Evolutionary conservation across 2,797 vertebrate genomes (phyloP).

Genomic region (Gallinago nigripennis): DNA sequence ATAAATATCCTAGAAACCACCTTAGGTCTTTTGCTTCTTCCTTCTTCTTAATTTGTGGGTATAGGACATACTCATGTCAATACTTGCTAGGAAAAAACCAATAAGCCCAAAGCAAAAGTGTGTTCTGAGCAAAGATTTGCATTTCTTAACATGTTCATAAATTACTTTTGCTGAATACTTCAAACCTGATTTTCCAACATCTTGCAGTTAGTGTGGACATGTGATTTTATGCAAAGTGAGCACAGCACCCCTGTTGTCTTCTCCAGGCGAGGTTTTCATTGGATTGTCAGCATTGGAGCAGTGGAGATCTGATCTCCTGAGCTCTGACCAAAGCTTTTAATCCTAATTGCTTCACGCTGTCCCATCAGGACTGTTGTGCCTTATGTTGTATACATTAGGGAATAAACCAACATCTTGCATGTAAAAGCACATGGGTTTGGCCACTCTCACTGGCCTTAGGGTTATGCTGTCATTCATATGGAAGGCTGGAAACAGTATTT

Average conservation of each 20-base stretch:
- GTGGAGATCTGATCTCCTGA: background rate
- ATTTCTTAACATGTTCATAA: background rate
- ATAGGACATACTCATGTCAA: background rate
- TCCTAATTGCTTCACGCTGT: background rate
- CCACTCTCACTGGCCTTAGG: background rate
- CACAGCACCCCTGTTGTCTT: background rate
- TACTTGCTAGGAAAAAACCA: background rate
- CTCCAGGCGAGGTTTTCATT: background rate
- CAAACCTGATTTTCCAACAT: background rate
- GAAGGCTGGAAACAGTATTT: constrained; percentile 64
- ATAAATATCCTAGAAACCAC: background rate
- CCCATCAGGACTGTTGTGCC: background rate
- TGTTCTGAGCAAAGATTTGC: background rate
- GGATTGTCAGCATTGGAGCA: background rate
- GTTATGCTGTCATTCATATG: constrained; percentile 35
- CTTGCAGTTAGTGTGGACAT: background rate
- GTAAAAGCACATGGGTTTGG: background rate
- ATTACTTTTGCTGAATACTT: background rate
- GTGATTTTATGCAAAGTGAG: background rate
- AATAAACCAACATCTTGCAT: background rate
- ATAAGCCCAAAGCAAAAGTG: background rate
- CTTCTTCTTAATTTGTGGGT: background rate
- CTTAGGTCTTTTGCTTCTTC: background rate
- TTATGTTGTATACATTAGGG: background rate
- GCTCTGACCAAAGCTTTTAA: background rate